Conservation (phyloP, 1,140 invertebrate genomes). For the Papilio polyxenes region DNA sequence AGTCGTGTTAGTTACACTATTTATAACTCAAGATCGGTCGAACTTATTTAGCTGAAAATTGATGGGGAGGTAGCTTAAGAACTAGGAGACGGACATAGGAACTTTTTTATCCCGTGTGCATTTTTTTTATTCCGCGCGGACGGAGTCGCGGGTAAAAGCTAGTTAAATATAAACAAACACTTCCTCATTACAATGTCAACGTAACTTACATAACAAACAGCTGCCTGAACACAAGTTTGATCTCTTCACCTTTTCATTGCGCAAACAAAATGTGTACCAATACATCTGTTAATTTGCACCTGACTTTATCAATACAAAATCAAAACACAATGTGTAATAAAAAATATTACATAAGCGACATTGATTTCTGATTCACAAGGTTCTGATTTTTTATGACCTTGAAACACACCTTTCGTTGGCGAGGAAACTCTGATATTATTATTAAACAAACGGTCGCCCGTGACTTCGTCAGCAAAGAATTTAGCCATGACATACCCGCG, state of each 20-base stretch:
- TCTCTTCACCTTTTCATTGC: conserved; percentile 33
- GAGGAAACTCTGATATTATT: neutral
- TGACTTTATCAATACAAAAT: conserved; percentile 24
- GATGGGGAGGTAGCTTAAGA: too few species aligned
- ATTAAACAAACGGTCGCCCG: too few species aligned
- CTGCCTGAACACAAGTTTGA: conserved; percentile 2
- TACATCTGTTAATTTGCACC: conserved; percentile 29
- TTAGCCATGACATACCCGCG: too few species aligned
- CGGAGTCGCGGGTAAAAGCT: too few species aligned
- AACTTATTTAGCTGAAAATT: too few species aligned
- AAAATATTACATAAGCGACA: conserved; percentile 12
- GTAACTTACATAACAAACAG: conserved; percentile 5
- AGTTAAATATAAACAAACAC: neutral
- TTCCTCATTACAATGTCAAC: neutral
- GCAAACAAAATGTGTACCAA: conserved; percentile 17
- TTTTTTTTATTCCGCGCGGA: too few species aligned
- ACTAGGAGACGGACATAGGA: too few species aligned
- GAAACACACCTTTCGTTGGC: conserved; percentile 19
- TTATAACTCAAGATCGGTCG: too few species aligned
- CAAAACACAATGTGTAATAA: conserved; percentile 12
- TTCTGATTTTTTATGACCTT: conserved; percentile 31
- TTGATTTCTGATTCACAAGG: conserved; percentile 26
- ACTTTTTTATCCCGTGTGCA: too few species aligned
- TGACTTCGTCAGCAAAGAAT: too few species aligned
- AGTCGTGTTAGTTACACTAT: too few species aligned